Evolutionary conservation across 2,888 invertebrate species (phyloP).

Genomic region (Archips xylosteana): DNA sequence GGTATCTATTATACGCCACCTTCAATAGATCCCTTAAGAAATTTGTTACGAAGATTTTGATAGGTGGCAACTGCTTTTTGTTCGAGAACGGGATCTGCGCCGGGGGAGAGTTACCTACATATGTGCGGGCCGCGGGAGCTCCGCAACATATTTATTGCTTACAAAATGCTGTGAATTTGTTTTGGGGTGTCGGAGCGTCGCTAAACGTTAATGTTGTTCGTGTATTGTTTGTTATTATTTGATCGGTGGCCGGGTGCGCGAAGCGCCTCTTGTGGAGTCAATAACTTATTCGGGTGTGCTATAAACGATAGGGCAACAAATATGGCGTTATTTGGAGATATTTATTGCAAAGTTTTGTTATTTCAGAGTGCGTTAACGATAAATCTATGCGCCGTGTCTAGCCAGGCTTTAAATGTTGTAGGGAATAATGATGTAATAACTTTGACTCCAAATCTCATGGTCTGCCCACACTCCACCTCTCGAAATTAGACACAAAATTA

Average conservation of each 20-base stretch:
- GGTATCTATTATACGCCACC: slow-evolving; percentile 65
- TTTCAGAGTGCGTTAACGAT: slow-evolving; percentile 45
- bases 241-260: slow-evolving; percentile 59
- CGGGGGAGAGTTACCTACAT: slow-evolving; percentile 48
- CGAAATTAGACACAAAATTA: too few relatives aligned
- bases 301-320: slow-evolving; percentile 36
- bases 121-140: slow-evolving; percentile 49
- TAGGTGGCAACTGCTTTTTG: slow-evolving; percentile 66
- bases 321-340: slow-evolving; percentile 30
- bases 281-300: slow-evolving; percentile 45
- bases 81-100: slow-evolving; percentile 48
- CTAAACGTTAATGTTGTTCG: slow-evolving; percentile 62
- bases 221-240: slow-evolving; percentile 64
- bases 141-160: slow-evolving; percentile 62
- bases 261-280: slow-evolving; percentile 51
- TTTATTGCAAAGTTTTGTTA: slow-evolving; percentile 32
- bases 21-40: slow-evolving; percentile 75
- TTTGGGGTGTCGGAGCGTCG: slow-evolving; percentile 66
- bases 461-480: too few relatives aligned
- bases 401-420: neutral
- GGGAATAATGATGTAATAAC: too few relatives aligned
- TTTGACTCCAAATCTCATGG: too few relatives aligned
- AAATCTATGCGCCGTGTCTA: neutral
- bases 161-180: slow-evolving; percentile 62
- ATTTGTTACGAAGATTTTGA: slow-evolving; percentile 77